Base-by-base conservation (phyloP, 1,140 invertebrate species). In the Drosophila athabasca region DNA sequence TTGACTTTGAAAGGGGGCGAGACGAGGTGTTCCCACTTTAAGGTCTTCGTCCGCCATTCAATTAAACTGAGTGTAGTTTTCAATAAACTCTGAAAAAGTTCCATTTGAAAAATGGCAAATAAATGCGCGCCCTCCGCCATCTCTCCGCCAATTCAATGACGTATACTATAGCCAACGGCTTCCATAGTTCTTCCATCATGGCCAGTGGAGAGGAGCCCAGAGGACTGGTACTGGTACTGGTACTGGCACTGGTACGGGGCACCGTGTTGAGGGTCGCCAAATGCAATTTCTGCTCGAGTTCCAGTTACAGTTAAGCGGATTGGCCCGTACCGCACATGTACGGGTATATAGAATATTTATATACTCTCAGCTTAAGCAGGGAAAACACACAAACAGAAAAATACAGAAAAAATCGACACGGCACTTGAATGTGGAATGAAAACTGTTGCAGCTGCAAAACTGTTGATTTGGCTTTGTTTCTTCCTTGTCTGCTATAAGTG, bases 1-100 rank as follows among this genome's bases (percentile, higher is more conserved):
- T 55, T 73, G 76, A 79, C 80, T 83, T 84, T 84, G 71, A 84
- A 68, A 72, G 29, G n/a, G 9, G 8, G 13, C 3, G 39, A 24
- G 35, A 68, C 24, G 44, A 7, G 46, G 19, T 19, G 13, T 19
- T 46, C 7, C 45, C 71, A 44, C 44, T 76, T 65, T 76, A 83
- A 85, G 80, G 66, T 66, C 70, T 66, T 71, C 62, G 52, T 57
- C 57, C 62, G 76, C 67, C 81, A 85, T 85, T 85, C 81, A 85
- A 85, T 85, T 85, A 85, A 81, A 70, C 82, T 75, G 81, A 85
- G 81, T 85, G 82, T 81, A 81, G 82, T 87, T 85, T 81, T 87
- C 81, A 85, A 87, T 85, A 85, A 85, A 85, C 73, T 81, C 73
- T 50, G 59, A 49, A 62, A 46, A 62, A 64, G 70, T 73, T 73